These are phyloP conservation scores for Brachionus calyciflorus DNA, from an alignment of 1,140 invertebrate genomes.

Conservation along the genomic window DNA sequence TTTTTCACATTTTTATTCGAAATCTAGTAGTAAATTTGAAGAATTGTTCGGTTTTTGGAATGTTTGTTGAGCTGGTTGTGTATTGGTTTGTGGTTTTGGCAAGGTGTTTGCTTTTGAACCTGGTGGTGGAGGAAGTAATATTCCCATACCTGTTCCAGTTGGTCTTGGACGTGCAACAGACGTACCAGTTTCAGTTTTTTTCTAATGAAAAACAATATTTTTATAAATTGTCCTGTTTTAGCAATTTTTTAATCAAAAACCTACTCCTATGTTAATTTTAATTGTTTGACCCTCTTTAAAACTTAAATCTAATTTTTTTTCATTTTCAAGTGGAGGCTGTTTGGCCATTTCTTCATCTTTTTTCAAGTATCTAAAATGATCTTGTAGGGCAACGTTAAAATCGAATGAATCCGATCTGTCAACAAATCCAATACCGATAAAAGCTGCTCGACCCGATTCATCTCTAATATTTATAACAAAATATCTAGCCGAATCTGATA, in stretches of 20 bases:
- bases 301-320: conserved; percentile 76
- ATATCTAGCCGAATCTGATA: conserved; percentile 95
- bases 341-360: conserved; percentile 76
- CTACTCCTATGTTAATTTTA: conserved; percentile 92
- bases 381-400: conserved; percentile 94
- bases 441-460: conserved; percentile 91
- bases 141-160: conserved; percentile 61
- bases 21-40: conserved; percentile 1
- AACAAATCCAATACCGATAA: conserved; percentile 92
- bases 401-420: conserved; percentile 99
- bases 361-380: conserved; percentile 86
- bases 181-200: conserved; percentile 72
- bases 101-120: conserved; percentile 56
- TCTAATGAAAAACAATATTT: conserved; percentile 61
- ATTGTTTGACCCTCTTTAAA: conserved; percentile 98
- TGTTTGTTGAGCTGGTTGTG: not conserved
- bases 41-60: not conserved
- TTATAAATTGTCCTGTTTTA: not conserved
- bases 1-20: not conserved
- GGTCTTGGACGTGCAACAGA: conserved; percentile 63
- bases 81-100: not conserved
- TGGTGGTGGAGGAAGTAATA: conserved; percentile 77
- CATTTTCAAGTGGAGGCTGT: conserved; percentile 60
- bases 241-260: conserved; percentile 51
- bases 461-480: conserved; percentile 94